Conservation (phyloP, 1,140 invertebrate species). For the Pseudobourletiella spinata region DNA sequence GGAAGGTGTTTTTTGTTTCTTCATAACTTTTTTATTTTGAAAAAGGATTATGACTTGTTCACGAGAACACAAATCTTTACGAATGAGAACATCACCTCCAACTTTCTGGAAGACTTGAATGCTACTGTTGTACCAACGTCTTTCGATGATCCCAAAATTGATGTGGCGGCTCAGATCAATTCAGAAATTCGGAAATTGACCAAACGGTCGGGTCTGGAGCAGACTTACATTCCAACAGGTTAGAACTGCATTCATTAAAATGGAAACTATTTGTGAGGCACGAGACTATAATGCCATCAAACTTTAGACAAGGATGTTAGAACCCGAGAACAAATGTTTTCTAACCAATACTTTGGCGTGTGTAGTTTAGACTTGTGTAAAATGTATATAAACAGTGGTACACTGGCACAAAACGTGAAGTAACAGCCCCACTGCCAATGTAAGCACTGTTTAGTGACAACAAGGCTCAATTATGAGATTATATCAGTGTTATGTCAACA, state of each 20-base stretch:
- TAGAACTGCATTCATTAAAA: background rate
- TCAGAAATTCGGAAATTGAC: background rate
- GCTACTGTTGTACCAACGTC: background rate
- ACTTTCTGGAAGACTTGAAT: background rate
- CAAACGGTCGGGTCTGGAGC: background rate
- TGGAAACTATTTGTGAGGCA: background rate
- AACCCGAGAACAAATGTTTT: no score
- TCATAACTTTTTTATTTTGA: background rate
- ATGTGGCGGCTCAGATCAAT: conserved; percentile 1
- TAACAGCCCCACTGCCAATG: no score
- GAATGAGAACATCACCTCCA: background rate
- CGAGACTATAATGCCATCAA: no score
- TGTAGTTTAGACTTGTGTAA: no score
- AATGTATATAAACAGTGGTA: no score
- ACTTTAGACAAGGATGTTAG: no score
- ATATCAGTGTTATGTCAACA: no score
- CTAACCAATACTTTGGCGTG: no score
- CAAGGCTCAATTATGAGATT: background rate
- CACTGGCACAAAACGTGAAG: no score
- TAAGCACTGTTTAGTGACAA: no score
- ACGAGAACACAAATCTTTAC: background rate
- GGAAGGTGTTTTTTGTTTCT: background rate
- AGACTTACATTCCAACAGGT: conserved; percentile 15
- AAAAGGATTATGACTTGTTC: background rate
- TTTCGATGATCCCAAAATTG: background rate